These are phyloP conservation scores for Holothuria leucospilota DNA, from an alignment of 53 echinoderm and acorn worm species.

Conservation along the genomic window DNA sequence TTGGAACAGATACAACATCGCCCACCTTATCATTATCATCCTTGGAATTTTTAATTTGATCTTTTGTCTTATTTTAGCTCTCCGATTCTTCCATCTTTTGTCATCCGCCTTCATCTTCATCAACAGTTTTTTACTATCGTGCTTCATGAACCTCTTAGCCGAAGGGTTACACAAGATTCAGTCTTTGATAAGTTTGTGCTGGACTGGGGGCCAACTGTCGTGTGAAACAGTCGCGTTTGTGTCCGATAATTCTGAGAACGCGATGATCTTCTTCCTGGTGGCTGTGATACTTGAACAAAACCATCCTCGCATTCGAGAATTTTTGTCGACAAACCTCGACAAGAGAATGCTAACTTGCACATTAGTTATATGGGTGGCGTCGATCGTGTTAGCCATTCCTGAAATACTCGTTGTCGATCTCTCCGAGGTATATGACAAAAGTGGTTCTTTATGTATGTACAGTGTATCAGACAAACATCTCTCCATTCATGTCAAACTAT, in stretches of 20 bases:
- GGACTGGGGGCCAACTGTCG: not conserved
- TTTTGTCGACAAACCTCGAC: not conserved
- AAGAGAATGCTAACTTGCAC: not conserved
- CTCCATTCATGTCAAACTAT: too few species aligned
- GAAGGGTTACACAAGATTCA: not conserved
- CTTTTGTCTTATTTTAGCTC: too few species aligned
- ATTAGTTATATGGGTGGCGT: too few species aligned
- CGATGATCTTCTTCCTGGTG: not conserved
- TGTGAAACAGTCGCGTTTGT: not conserved
- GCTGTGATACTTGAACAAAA: conserved; percentile 5
- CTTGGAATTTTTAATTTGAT: too few species aligned
- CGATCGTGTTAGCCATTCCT: too few species aligned
- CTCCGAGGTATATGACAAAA: too few species aligned
- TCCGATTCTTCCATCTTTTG: too few species aligned
- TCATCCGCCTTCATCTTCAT: not conserved
- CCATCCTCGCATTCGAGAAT: not conserved
- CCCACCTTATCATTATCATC: too few species aligned
- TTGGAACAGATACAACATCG: too few species aligned
- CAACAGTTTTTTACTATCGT: not conserved
- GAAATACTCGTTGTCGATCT: too few species aligned
- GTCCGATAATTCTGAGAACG: not conserved
- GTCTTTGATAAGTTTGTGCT: not conserved
- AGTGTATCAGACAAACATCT: too few species aligned
- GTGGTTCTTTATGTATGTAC: too few species aligned
- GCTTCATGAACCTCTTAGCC: not conserved